phyloP scores from a whole-genome alignment of 2,888 invertebrate genomes.

The Ectemnius lituratus region DNA sequence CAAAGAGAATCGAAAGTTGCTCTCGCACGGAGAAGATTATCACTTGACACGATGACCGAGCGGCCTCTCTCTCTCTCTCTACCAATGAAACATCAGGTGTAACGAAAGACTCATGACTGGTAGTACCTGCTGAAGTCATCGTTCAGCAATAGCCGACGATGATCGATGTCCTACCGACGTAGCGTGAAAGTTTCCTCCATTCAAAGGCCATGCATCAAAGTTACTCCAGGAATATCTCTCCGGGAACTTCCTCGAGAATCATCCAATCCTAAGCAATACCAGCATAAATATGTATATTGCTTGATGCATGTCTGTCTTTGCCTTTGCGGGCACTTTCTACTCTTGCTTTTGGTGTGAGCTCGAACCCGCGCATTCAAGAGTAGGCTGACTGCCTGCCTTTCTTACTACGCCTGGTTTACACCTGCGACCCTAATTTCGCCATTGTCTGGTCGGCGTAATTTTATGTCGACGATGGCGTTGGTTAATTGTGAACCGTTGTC shows the following conservation, averaged over 20 bases:
- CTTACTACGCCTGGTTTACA: constrained; percentile 49
- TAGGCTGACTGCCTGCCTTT: constrained; percentile 22
- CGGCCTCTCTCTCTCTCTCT: too few species aligned
- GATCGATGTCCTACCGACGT: too few species aligned
- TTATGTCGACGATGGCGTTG: constrained; percentile 14
- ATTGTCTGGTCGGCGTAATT: constrained; percentile 52
- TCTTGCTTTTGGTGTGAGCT: constrained; percentile 31
- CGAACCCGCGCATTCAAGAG: constrained; percentile 31
- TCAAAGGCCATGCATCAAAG: too few species aligned
- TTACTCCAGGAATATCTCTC: too few species aligned
- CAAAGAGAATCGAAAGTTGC: constrained; percentile 4
- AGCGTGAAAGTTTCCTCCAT: too few species aligned
- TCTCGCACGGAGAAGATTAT: background rate
- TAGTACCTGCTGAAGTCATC: too few species aligned
- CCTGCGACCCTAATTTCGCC: constrained; percentile 56
- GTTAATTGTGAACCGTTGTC: background rate
- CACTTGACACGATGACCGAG: background rate
- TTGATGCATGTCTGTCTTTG: background rate
- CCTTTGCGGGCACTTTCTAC: constrained; percentile 48
- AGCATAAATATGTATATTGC: too few species aligned
- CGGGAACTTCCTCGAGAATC: too few species aligned
- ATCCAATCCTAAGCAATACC: too few species aligned
- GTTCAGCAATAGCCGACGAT: too few species aligned
- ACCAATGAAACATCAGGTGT: too few species aligned
- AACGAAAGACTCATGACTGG: too few species aligned